Evolutionary conservation across 2,113 vertebrate species (phyloP).

Genomic region (Chrysemys picta): DNA sequence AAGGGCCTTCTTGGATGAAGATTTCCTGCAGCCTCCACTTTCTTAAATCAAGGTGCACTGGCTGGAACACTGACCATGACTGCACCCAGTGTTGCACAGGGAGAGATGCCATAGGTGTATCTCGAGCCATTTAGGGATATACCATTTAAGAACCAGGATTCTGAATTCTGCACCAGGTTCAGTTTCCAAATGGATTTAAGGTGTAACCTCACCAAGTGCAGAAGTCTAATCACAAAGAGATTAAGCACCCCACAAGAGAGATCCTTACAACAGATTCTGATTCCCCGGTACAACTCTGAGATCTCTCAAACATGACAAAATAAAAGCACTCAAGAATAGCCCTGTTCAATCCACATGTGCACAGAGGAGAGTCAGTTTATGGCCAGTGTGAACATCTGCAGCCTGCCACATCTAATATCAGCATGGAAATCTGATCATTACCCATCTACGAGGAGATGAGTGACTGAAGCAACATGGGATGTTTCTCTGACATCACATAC

Average conservation of each 20-base stretch:
- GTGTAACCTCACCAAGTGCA: neutral
- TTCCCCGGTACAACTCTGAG: neutral
- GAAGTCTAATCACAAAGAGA: neutral
- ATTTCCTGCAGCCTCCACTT: neutral
- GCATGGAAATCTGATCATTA: neutral
- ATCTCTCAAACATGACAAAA: neutral
- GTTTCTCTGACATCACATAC: neutral
- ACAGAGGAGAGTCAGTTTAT: neutral
- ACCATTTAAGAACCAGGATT: neutral
- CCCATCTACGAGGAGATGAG: neutral
- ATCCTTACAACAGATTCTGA: neutral
- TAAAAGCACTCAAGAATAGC: neutral
- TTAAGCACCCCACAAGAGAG: neutral
- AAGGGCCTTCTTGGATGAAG: neutral
- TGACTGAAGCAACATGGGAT: neutral
- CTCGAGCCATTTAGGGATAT: neutral
- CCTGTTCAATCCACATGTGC: neutral
- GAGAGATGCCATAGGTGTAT: neutral
- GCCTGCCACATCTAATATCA: neutral
- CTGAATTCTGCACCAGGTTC: neutral
- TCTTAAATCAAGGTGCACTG: neutral
- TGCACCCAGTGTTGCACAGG: neutral
- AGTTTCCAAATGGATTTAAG: neutral
- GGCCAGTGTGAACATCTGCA: neutral
- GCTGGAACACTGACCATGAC: neutral